Evolutionary conservation across 2,113 vertebrate genomes (phyloP), one percentile per base, ranked within the genome.

Genomic region (Gopherus flavomarginatus): DNA sequence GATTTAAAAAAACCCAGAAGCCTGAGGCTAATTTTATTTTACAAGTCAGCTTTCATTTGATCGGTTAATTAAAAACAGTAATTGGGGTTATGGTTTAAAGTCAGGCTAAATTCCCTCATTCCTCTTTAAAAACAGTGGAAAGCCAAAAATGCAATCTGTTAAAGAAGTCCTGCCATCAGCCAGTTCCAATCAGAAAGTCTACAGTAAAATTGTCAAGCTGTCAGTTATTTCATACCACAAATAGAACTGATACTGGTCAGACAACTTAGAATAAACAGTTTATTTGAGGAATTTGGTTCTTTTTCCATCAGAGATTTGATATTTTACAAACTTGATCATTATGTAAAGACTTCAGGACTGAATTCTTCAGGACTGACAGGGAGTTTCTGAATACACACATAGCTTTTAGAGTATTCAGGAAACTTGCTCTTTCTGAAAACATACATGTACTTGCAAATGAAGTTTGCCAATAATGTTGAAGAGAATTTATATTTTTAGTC

Each of bases 11-110:
- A 69, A 35, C 1, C 31, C 65, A 56, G 31, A 8, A 85, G 50
- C 83, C 47, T 85, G 50, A 75, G 84, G 84, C 75, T 75, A 86
- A 31, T 86, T 72, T 75, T 54, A 54, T 53, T 42, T 86, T 29
- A 86, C 52, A 53, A 75, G 84, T 86, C 84, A 86, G 50, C 16
- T 52, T 75, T 54, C 49, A 86, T 53, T 42, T 29, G 50, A 52
- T 69, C 49, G 53, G 38, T 27, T 75, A 75, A 50, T 72, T 53
- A 86, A 85, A 85, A 65, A 65, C 7, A 10, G 57, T 42, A 38
- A 50, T 75, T 86, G 49, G 65, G 84, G 62, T 72, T 86, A 53
- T 53, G 52, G 42, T 72, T 69, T 31, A 75, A 27, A 75, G 50
- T 86, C 84, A 86, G 47, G 16, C 29, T 86, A 86, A 54, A 75